Percentiles rank a stretch among this genome's conserved stretches.
Conservation (phyloP, 1,140 invertebrate genomes). For the Anthonomus grandis region DNA sequence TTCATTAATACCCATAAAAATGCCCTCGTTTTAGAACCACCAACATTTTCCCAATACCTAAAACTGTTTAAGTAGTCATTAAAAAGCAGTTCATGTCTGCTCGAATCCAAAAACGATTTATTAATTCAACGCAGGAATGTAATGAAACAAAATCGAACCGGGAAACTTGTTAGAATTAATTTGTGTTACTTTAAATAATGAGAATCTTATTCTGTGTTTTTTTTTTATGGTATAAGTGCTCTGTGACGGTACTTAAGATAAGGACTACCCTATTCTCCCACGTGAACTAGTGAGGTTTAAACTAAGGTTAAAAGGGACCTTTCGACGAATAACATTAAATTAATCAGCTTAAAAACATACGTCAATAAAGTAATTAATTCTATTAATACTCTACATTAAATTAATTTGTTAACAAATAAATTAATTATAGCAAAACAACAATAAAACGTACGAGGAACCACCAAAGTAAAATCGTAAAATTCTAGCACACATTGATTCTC, state of each 20-base stretch:
- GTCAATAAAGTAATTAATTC: too few relatives aligned
- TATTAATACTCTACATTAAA: too few relatives aligned
- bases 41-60: conserved; percentile 12
- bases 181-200: conserved; percentile 13
- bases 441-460: too few relatives aligned
- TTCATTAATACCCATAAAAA: conserved; percentile 8
- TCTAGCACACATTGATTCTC: too few relatives aligned
- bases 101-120: conserved; percentile 13
- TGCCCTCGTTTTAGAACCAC: neutral
- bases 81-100: conserved; percentile 19
- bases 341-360: too few relatives aligned
- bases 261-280: too few relatives aligned
- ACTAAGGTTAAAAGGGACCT: too few relatives aligned
- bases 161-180: conserved; percentile 12
- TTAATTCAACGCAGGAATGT: conserved; percentile 21
- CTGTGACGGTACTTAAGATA: conserved; percentile 5
- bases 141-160: conserved; percentile 14
- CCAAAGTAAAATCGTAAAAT: too few relatives aligned
- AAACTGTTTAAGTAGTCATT: conserved; percentile 8
- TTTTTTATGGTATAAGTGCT: conserved; percentile 5
- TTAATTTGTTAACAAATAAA: too few relatives aligned
- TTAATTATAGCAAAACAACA: too few relatives aligned
- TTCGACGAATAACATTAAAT: too few relatives aligned
- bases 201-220: conserved; percentile 11
- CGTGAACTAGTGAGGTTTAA: neutral